Evolutionary conservation across 2,888 invertebrate genomes (phyloP).

Genomic region (Harmothoe impar): DNA sequence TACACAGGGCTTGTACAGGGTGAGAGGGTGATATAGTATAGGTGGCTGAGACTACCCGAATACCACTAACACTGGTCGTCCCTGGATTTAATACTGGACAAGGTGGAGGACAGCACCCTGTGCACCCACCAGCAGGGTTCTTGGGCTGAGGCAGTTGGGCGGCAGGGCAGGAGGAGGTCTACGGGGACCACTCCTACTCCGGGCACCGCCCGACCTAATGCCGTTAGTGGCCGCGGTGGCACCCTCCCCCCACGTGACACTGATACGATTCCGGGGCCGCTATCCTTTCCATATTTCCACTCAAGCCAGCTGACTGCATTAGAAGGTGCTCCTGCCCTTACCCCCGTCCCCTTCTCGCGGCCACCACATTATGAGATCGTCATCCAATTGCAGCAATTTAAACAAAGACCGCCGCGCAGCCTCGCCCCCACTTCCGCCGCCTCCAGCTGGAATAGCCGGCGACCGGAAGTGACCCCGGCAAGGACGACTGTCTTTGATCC

Average conservation of each 20-base stretch:
- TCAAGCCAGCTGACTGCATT: constrained; percentile 48
- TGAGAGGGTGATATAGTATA: too few relatives aligned
- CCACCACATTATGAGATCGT: constrained; percentile 52
- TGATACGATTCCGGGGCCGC: constrained; percentile 54
- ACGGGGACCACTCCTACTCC: too few relatives aligned
- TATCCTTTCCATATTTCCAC: constrained; percentile 63
- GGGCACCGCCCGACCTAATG: constrained; percentile 18
- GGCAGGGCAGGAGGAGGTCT: background rate
- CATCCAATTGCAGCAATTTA: constrained; percentile 60
- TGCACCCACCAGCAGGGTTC: background rate
- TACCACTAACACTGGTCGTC: background rate
- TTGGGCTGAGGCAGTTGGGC: background rate
- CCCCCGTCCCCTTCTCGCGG: background rate
- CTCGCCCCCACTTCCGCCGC: background rate
- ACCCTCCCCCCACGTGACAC: constrained; percentile 26
- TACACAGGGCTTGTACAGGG: too few relatives aligned
- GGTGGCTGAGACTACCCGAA: too few relatives aligned
- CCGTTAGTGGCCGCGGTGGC: background rate
- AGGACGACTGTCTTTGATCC: constrained; percentile 30
- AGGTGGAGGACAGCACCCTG: background rate
- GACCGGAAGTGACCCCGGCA: constrained; percentile 51
- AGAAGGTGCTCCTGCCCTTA: constrained; percentile 32
- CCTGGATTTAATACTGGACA: constrained; percentile 39
- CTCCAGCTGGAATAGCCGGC: constrained; percentile 19
- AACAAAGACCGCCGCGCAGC: constrained; percentile 54